phyloP scores from a whole-genome alignment of 2,797 vertebrate species.

The Enteromius anoplus region DNA sequence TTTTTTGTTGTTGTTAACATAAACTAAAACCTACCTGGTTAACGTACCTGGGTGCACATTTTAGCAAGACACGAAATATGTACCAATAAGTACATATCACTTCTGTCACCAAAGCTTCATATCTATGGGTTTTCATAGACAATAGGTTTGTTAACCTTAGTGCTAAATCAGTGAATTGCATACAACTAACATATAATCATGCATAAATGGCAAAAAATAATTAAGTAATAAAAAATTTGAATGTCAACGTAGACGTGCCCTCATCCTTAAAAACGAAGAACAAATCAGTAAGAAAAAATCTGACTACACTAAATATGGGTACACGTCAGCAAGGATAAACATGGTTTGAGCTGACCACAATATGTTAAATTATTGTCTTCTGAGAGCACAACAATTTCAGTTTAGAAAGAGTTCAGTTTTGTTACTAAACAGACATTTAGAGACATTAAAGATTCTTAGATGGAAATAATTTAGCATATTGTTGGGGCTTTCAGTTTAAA shows the following conservation, averaged over 20 bases:
- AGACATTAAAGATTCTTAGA: neutral
- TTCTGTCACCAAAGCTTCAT: no score
- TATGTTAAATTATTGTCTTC: neutral
- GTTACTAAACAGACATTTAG: neutral
- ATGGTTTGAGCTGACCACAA: neutral
- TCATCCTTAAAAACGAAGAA: neutral
- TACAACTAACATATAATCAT: neutral
- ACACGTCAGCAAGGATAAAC: conserved; percentile 2
- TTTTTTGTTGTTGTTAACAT: neutral
- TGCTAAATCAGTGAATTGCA: neutral
- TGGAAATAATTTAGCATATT: neutral
- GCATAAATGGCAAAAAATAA: neutral
- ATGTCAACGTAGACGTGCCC: neutral
- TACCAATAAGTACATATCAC: no score
- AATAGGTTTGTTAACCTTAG: neutral
- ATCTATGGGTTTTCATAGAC: no score
- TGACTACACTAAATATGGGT: neutral
- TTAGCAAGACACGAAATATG: no score
- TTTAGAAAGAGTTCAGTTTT: neutral
- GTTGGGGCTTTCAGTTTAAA: no score
- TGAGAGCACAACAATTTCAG: neutral
- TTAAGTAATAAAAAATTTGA: neutral
- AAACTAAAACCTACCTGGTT: neutral
- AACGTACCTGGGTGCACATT: no score
- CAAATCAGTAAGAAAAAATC: neutral